These are phyloP conservation scores for Mesocentrotus franciscanus DNA, from an alignment of 53 echinoderm and acorn worm genomes.

Conservation along the genomic window DNA sequence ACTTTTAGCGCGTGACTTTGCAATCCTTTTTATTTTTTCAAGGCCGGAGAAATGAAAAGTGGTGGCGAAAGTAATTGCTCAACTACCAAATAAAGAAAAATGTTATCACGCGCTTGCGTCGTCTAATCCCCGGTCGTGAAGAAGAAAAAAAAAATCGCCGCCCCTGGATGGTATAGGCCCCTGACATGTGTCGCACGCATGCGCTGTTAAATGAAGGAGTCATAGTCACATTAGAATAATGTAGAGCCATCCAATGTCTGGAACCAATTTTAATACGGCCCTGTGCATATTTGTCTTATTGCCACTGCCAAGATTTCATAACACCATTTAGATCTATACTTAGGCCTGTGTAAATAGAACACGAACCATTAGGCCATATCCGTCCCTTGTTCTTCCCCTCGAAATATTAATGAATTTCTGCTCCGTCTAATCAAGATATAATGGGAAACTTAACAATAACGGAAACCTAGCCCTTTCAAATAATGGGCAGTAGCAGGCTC, in stretches of 20 bases:
- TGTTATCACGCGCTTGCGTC: no score
- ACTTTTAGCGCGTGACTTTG: constrained; percentile 1
- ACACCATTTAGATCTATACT: not conserved
- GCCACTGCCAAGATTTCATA: no score
- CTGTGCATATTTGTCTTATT: not conserved
- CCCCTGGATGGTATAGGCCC: no score
- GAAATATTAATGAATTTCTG: not conserved
- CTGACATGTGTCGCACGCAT: not conserved
- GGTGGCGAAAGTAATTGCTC: not conserved
- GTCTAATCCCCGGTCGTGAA: no score
- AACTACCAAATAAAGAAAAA: not conserved
- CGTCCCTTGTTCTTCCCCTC: not conserved
- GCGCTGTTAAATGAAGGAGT: not conserved
- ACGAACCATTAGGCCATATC: not conserved
- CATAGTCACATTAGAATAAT: not conserved
- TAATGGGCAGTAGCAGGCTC: no score
- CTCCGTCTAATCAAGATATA: not conserved
- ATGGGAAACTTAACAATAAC: not conserved
- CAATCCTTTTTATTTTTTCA: not conserved
- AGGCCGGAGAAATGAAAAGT: not conserved
- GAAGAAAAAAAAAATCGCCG: no score
- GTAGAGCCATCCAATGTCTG: not conserved
- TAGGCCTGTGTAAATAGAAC: not conserved
- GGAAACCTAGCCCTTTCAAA: not conserved
- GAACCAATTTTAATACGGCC: not conserved